phyloP scores from a whole-genome alignment of 1,140 invertebrate species.

The Bombus consobrinus region DNA sequence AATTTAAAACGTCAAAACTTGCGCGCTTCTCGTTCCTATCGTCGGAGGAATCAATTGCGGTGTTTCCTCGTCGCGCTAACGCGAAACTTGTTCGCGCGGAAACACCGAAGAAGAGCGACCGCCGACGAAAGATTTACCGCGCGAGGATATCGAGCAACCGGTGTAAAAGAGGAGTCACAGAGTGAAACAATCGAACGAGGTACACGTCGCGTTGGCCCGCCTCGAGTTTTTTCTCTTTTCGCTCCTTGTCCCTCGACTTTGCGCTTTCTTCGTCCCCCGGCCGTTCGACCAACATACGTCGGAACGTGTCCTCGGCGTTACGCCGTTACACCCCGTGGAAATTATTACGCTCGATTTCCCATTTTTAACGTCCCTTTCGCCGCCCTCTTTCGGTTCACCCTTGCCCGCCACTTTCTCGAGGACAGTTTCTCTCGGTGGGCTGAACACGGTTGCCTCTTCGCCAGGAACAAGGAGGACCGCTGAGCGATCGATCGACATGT shows the following conservation, averaged over 20 bases:
- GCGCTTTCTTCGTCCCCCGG: no score
- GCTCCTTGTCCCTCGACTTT: no score
- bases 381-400: no score
- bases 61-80: no score
- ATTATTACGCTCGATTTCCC: conserved; percentile 35
- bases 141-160: neutral
- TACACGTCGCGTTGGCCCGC: no score
- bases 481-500: no score
- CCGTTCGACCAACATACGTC: no score
- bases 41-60: neutral
- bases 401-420: neutral
- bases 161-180: neutral
- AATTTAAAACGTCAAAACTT: conserved; percentile 24
- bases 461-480: no score
- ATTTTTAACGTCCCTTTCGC: neutral
- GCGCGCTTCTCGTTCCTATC: neutral
- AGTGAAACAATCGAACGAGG: conserved; percentile 20
- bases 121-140: conserved; percentile 9
- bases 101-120: neutral
- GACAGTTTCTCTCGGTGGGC: no score
- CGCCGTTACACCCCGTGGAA: neutral
- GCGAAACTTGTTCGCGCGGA: neutral
- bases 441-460: no score
- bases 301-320: no score
- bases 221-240: no score